These are phyloP conservation scores for Abrostola tripartita DNA, from an alignment of 2,888 invertebrate genomes.

Conservation along the genomic window DNA sequence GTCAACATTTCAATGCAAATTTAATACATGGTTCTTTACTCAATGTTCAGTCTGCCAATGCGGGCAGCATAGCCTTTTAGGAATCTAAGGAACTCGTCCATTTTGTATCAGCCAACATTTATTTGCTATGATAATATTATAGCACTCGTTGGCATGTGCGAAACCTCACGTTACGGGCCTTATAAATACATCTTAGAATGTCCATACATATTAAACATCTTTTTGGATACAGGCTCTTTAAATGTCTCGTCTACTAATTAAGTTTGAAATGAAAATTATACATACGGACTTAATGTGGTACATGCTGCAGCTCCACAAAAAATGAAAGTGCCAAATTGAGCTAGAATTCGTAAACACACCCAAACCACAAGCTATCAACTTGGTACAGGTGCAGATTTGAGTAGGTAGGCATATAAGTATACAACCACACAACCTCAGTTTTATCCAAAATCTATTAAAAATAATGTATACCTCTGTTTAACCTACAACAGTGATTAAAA, in stretches of 20 bases:
- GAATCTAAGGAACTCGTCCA: conserved; percentile 48
- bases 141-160: conserved; percentile 38
- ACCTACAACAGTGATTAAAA: conserved; percentile 9
- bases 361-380: neutral
- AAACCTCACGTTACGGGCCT: conserved; percentile 44
- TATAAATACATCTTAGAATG: conserved; percentile 24
- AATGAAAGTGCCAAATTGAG: neutral
- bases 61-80: conserved; percentile 38
- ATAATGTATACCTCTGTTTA: conserved; percentile 6
- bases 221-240: conserved; percentile 9
- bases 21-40: conserved; percentile 59
- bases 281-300: too few relatives aligned
- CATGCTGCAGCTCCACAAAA: neutral
- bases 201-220: conserved; percentile 23
- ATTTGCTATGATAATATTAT: conserved; percentile 45
- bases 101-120: conserved; percentile 40
- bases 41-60: conserved; percentile 49
- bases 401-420: too few relatives aligned
- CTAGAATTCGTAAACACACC: neutral
- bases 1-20: conserved; percentile 60
- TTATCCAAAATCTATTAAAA: conserved; percentile 1
- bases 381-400: too few relatives aligned
- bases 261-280: too few relatives aligned
- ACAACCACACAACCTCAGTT: neutral
- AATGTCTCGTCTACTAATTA: neutral